Evolutionary conservation across 2,797 vertebrate species (phyloP).

Genomic region (Triplophysa bombifrons): DNA sequence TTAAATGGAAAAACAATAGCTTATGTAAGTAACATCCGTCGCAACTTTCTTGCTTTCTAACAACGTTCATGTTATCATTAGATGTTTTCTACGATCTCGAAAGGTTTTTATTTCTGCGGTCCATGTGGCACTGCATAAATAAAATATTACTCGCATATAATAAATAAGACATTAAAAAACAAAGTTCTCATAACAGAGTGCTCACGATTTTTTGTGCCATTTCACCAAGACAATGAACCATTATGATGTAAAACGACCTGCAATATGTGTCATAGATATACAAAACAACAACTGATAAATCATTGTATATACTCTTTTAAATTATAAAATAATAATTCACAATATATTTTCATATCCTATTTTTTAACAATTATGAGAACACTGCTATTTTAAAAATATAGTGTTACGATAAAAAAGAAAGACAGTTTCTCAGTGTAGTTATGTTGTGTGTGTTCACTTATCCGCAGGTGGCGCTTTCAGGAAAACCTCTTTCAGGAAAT

Average conservation of each 20-base stretch:
- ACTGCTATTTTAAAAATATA: too few relatives aligned
- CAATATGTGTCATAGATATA: background rate
- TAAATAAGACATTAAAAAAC: background rate
- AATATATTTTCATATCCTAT: too few relatives aligned
- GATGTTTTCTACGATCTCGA: background rate
- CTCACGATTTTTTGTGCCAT: too few relatives aligned
- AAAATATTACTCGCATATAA: background rate
- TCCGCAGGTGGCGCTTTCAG: slow-evolving; percentile 41
- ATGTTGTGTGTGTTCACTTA: slow-evolving; percentile 15
- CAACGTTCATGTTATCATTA: background rate
- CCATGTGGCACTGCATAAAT: too few relatives aligned
- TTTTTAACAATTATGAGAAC: too few relatives aligned
- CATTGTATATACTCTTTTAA: too few relatives aligned
- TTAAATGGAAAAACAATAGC: background rate
- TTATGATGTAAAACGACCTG: background rate
- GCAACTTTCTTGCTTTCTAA: background rate
- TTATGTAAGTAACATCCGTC: background rate
- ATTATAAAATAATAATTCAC: too few relatives aligned
- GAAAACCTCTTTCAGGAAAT: slow-evolving; percentile 71
- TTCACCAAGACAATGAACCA: background rate
- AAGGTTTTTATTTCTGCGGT: too few relatives aligned
- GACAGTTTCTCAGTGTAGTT: background rate
- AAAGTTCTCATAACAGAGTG: background rate
- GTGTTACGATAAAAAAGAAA: background rate
- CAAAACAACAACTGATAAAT: too few relatives aligned